Conservation (phyloP, 2,113 vertebrate species). For the Xenus cinereus region DNA sequence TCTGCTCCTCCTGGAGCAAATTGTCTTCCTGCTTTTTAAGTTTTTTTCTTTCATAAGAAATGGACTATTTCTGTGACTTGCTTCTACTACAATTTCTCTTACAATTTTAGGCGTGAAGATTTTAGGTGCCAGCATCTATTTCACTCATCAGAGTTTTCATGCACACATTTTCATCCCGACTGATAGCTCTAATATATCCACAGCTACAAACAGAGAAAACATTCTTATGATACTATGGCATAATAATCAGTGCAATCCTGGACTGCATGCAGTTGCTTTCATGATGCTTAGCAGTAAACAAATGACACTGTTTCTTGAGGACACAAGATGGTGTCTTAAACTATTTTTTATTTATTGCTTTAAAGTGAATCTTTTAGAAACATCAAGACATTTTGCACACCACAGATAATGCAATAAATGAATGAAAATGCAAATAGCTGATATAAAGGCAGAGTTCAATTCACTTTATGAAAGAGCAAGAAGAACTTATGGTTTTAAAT, state of each 20-base stretch:
- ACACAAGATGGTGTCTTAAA: constrained; percentile 1
- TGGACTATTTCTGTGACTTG: neutral
- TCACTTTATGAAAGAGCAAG: neutral
- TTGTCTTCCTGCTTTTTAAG: neutral
- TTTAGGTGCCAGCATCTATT: neutral
- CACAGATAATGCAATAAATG: neutral
- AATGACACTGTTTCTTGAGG: constrained; percentile 37
- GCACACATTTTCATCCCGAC: neutral
- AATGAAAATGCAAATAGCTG: neutral
- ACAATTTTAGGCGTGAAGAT: neutral
- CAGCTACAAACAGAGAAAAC: neutral
- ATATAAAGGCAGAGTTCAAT: neutral
- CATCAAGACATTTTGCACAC: neutral
- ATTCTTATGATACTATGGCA: neutral
- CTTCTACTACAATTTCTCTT: neutral
- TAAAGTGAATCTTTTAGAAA: neutral
- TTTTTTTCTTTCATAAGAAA: neutral
- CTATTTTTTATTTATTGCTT: constrained; percentile 20
- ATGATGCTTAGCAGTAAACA: constrained; percentile 26
- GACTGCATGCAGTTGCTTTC: constrained; percentile 13
- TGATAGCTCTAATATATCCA: neutral
- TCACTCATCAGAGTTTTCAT: neutral
- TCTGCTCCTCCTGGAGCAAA: neutral
- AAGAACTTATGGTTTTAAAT: neutral
- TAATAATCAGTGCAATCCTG: neutral